Evolutionary conservation across 2,797 vertebrate genomes (phyloP), one percentile per base, ranked within the genome.

Genomic region (Acomys russatus): DNA sequence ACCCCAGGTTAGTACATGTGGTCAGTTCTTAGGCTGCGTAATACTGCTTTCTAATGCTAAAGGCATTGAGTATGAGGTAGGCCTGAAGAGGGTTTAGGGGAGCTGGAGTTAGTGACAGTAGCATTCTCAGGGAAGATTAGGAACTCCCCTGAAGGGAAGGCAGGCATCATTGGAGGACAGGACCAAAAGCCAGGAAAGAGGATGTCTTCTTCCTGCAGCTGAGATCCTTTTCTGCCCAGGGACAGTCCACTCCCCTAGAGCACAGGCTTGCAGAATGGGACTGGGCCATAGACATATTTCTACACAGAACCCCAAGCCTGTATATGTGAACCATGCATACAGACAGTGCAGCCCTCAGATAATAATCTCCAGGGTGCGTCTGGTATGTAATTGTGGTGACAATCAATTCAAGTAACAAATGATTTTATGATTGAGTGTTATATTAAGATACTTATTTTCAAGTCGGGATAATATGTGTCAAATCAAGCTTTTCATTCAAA

Each of bases 281-380:
- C 30, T 15, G 30, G 22, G 17, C 59, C 33, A 11, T 59, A 86
- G 56, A 12, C 0, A 4, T 30, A 28, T 68, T 61, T 63, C 33
- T 6, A 3, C 87, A 90, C 25, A 74, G 22, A 2, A 38, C 5
- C 20, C 35, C 49, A 10, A 20, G 6, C 66, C 71, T 71, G 2
- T 9, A 7, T 2, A 9, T 6, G 2, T 22, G 30, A 11, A 44
- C 22, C 6, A 73, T 22, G 10, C 14, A 2, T 4, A 11, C 33
- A 35, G 44, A 30, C 4, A 3, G 6, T 3, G 23, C 25, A 2
- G 8, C 3, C 6, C 28, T 6, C 23, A 1, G n/a, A 73, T 8
- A 51, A 25, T 10, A 22, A 22, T 18, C 3, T 4, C 35, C 22
- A 33, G 7, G 17, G 20, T 54, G 11, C 9, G 59, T 9, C 30